Evolutionary conservation across 2,113 vertebrate genomes (phyloP), one percentile per base, ranked within the genome.

Genomic region (Platysteira castanea): DNA sequence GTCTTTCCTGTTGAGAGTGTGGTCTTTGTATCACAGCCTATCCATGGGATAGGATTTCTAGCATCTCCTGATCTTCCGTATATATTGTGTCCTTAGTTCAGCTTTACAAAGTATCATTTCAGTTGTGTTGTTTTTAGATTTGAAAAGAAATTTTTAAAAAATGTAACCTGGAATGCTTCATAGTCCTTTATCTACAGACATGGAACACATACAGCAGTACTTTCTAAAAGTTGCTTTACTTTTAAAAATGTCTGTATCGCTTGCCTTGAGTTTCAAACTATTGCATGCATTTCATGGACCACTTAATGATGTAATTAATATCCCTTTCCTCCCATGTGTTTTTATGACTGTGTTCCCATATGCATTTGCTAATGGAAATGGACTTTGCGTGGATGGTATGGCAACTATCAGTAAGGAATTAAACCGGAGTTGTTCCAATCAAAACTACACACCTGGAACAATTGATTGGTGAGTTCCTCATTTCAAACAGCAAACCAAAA

Each of bases 381-480:
- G 93, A 92, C 89, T 88, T 93, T 68, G 31, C 28, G 13, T 77
- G 94, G 82, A 80, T 86, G 79, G 69, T 44, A 24, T 95, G 81
- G 77, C 87, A 79, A 93, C 85, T 76, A 9, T 73, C 94, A 98
- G 98, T 77, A 97, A 96, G 71, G 96, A 97, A 60, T 94, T 95
- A 67, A 95, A 81, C 70, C 50, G 84, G 61, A 94, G 74, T 52
- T 98, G 94, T 89, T 81, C 91, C 69, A 86, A 41, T 82, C 97
- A 97, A 93, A 98, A 95, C 90, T 95, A 96, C 90, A 98, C 93
- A 60, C 74, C 97, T 59, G 93, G 95, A 64, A 78, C 23, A 4
- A 98, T 98, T 88, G 96, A 98, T 80, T 98, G 98, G 98, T 98
- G 94, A 97, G 98, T 97, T 86, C 54, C 61, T 87, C 41, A 70